These are phyloP conservation scores for Tetrax tetrax DNA, from an alignment of 2,113 vertebrate species.

Conservation along the genomic window DNA sequence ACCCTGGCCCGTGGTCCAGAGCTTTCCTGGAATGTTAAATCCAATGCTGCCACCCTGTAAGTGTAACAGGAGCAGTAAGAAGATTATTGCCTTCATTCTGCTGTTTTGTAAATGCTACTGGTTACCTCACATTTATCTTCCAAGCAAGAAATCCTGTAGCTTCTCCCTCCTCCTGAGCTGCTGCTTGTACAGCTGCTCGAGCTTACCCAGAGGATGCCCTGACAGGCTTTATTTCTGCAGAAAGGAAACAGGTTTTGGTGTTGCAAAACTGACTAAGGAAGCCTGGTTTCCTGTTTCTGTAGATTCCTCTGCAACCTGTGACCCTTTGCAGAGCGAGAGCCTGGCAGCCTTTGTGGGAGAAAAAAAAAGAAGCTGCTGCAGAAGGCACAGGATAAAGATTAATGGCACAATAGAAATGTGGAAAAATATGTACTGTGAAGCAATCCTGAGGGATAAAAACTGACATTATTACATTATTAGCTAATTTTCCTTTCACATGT, in stretches of 20 bases:
- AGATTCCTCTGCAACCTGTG: slow-evolving; percentile 60
- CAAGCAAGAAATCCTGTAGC: background rate
- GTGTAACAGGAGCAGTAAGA: slow-evolving; percentile 54
- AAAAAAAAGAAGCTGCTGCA: slow-evolving; percentile 24
- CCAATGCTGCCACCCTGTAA: slow-evolving; percentile 32
- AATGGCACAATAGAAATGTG: slow-evolving; percentile 54
- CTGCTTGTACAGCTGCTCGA: slow-evolving; percentile 22
- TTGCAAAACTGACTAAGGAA: slow-evolving; percentile 71
- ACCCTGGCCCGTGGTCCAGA: background rate
- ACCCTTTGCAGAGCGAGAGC: slow-evolving; percentile 35
- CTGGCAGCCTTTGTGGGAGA: slow-evolving; percentile 28
- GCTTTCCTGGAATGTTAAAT: background rate
- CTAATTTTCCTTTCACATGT: slow-evolving; percentile 42
- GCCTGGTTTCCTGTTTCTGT: slow-evolving; percentile 78
- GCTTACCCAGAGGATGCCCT: background rate
- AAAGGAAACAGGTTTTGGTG: slow-evolving; percentile 80
- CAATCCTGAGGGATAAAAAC: slow-evolving; percentile 11
- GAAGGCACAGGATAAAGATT: slow-evolving; percentile 47
- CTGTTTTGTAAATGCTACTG: background rate
- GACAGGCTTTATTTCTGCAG: slow-evolving; percentile 30
- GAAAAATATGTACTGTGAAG: slow-evolving; percentile 46
- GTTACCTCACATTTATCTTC: background rate
- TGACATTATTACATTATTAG: slow-evolving; percentile 44
- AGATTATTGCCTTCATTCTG: slow-evolving; percentile 53
- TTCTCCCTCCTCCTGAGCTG: background rate